These are phyloP conservation scores for Mormyrus iriodes DNA, from an alignment of 2,113 vertebrate genomes.

Conservation along the genomic window DNA sequence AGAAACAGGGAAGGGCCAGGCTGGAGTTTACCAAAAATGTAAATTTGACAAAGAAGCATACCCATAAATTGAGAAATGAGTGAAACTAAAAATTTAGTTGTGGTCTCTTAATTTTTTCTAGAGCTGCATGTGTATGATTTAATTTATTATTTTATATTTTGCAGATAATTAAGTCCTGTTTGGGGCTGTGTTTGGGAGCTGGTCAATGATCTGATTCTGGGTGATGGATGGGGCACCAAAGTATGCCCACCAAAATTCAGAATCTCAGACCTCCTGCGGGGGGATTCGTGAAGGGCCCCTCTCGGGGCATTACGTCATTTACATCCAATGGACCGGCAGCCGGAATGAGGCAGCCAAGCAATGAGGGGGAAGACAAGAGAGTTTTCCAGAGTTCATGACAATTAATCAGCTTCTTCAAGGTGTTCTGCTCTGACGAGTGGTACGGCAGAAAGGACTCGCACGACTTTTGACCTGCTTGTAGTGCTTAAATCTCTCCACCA, in stretches of 20 bases:
- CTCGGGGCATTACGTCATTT: background rate
- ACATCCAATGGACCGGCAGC: background rate
- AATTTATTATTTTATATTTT: background rate
- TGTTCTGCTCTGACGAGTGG: background rate
- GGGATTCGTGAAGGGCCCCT: background rate
- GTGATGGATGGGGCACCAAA: background rate
- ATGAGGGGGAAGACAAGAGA: background rate
- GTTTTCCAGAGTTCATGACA: slow-evolving; percentile 14
- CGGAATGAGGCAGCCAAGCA: background rate
- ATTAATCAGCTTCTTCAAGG: slow-evolving; percentile 10
- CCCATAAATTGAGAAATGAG: too few species aligned
- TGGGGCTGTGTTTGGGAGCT: background rate
- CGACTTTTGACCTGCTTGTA: slow-evolving; percentile 11
- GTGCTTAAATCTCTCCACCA: slow-evolving; percentile 10
- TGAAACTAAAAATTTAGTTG: too few species aligned
- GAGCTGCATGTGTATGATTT: background rate
- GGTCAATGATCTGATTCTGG: background rate
- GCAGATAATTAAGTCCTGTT: background rate
- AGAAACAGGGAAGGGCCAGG: too few species aligned
- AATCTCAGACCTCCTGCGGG: background rate
- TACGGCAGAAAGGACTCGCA: background rate
- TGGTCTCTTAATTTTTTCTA: too few species aligned
- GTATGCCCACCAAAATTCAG: background rate
- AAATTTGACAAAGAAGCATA: too few species aligned
- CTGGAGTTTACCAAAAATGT: too few species aligned